phyloP scores from a whole-genome alignment of 1,140 invertebrate genomes.

The Kradibia gibbosae region DNA sequence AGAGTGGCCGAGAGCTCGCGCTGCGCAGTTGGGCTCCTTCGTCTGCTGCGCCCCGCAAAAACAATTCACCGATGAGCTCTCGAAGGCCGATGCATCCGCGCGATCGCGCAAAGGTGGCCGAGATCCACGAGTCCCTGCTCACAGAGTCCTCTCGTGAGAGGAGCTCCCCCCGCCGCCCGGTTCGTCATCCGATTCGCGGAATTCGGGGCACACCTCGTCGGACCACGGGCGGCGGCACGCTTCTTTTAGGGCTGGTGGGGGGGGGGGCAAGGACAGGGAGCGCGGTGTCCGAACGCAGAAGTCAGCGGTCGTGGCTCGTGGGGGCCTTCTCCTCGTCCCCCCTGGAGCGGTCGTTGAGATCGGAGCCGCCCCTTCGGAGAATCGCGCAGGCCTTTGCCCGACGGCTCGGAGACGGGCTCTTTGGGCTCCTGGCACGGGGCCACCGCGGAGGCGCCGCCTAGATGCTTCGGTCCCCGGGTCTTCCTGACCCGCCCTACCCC shows the following conservation, averaged over 20 bases:
- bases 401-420: too few species aligned
- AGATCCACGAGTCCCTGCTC: too few species aligned
- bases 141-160: too few species aligned
- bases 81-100: not conserved
- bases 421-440: too few species aligned
- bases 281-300: not conserved
- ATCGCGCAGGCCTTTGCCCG: too few species aligned
- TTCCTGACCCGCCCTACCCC: too few species aligned
- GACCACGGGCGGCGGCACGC: slow-evolving; percentile 17
- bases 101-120: slow-evolving; percentile 44
- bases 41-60: not conserved
- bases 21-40: too few species aligned
- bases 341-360: not conserved
- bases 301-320: not conserved
- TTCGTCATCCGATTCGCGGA: slow-evolving; percentile 13
- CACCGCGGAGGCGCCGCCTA: too few species aligned
- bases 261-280: slow-evolving; percentile 61
- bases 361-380: not conserved
- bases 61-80: not conserved
- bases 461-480: too few species aligned
- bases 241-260: slow-evolving; percentile 39
- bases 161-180: too few species aligned
- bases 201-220: slow-evolving; percentile 60
- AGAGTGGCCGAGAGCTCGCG: too few species aligned
- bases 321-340: not conserved